phyloP scores from a whole-genome alignment of 2,113 vertebrate species.

The Geothlypis trichas region DNA sequence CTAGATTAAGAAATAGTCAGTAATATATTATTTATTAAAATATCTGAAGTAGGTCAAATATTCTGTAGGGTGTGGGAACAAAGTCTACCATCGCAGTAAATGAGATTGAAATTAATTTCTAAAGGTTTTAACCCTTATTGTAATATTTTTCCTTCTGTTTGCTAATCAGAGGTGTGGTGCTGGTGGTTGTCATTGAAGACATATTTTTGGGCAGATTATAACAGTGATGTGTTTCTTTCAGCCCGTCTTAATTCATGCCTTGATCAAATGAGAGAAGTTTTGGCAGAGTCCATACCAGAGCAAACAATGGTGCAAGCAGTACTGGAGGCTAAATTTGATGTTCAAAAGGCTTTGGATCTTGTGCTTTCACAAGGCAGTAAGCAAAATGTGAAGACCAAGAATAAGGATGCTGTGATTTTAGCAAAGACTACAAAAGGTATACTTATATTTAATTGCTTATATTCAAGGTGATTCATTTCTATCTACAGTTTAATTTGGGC shows the following conservation, averaged over 20 bases:
- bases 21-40: neutral
- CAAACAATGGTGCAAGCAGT: constrained; percentile 85
- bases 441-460: constrained; percentile 52
- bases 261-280: constrained; percentile 91
- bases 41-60: neutral
- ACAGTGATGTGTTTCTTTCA: constrained; percentile 67
- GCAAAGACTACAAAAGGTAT: constrained; percentile 88
- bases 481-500: neutral
- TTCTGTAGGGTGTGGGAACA: neutral
- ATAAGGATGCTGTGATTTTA: constrained; percentile 54
- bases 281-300: constrained; percentile 87
- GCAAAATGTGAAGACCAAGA: constrained; percentile 66
- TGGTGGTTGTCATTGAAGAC: neutral
- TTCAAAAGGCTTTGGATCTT: constrained; percentile 86
- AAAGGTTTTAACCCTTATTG: neutral
- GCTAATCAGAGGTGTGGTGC: neutral
- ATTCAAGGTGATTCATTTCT: constrained; percentile 8
- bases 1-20: neutral
- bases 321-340: constrained; percentile 85
- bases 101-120: neutral
- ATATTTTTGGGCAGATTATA: neutral
- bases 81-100: neutral
- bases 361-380: constrained; percentile 83
- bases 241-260: constrained; percentile 91
- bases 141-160: neutral